Evolutionary conservation across 2,797 vertebrate genomes (phyloP).

Genomic region (Naso thynnoides): DNA sequence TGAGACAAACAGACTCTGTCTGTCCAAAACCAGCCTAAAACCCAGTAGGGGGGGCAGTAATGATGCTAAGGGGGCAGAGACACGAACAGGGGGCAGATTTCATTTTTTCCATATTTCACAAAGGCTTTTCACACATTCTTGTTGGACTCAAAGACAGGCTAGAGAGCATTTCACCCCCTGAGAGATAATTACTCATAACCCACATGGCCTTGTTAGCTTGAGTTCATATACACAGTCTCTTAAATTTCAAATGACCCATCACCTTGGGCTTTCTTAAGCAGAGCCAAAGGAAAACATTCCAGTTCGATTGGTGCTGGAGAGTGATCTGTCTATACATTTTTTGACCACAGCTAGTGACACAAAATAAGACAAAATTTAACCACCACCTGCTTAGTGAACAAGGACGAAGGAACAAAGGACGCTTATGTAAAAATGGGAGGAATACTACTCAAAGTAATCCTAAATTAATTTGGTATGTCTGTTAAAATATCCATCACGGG

Average conservation of each 20-base stretch:
- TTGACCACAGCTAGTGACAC: not conserved
- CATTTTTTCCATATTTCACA: slow-evolving; percentile 64
- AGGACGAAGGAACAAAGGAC: not conserved
- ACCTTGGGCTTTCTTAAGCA: slow-evolving; percentile 22
- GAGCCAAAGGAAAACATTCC: slow-evolving; percentile 16
- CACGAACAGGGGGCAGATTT: slow-evolving; percentile 63
- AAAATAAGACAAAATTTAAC: slow-evolving; percentile 3
- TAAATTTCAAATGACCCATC: slow-evolving; percentile 33
- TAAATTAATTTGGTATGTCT: slow-evolving; percentile 35
- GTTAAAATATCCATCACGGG: slow-evolving; percentile 39
- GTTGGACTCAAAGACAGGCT: slow-evolving; percentile 43
- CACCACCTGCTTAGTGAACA: slow-evolving; percentile 1
- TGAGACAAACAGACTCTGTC: slow-evolving; percentile 48
- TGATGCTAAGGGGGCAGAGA: slow-evolving; percentile 69
- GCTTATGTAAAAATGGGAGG: not conserved
- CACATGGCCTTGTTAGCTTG: slow-evolving; percentile 44
- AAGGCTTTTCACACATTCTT: slow-evolving; percentile 53
- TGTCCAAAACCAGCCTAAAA: slow-evolving; percentile 60
- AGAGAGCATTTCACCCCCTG: slow-evolving; percentile 54
- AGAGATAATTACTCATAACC: slow-evolving; percentile 74
- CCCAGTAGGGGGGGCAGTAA: slow-evolving; percentile 66
- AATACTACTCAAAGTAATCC: slow-evolving; percentile 12
- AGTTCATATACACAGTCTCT: slow-evolving; percentile 46
- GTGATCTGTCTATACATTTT: slow-evolving; percentile 2
- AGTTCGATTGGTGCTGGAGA: slow-evolving; percentile 12